Evolutionary conservation across 2,888 invertebrate species (phyloP), one percentile per base, ranked within the genome.

Genomic region (Scrobipalpa costella): DNA sequence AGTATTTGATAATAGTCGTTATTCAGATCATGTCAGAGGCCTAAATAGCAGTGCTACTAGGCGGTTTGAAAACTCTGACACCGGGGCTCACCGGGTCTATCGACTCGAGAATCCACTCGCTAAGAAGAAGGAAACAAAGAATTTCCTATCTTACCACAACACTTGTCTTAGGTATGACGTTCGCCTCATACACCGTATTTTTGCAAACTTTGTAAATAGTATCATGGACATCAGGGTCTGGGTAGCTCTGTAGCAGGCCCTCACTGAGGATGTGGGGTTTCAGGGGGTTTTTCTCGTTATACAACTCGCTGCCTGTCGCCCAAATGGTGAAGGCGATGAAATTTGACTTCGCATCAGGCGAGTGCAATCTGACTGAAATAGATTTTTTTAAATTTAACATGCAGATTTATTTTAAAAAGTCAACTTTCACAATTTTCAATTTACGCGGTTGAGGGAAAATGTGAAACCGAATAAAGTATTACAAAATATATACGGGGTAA

Each of bases 281-380:
- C 1, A 88, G 74, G 1, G 78, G 78, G 61, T 91, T 91, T 15
- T 77, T 73, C 8, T 77, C 78, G 57, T 90, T 88, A 0, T 66
- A 61, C 27, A 66, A 69, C 0, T 78, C 78, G 33, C 87, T 88
- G 59, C 81, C 89, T 21, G 73, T 78, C 0, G 84, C 78, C 1
- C 83, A 87, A 72, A 90, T 88, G 1, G 86, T 83, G 64, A 89
- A 90, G 0, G 87, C 90, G 17, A 88, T 90, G 69, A 91, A 91
- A 0, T 80, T 74, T 0, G 86, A 75, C 9, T 68, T 68, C 0
- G n/a, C 69, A n/a, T n/a, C n/a, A 71, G 27, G 19, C 1, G 50
- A 19, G 2, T 21, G 19, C 11, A 52, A 21, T 19, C 7, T 27
- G 11, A 52, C 50, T 52, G 13, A 6, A 52, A 52, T 9, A 21